Conservation (phyloP, 2,113 vertebrate species). For the Mandrillus leucophaeus region DNA sequence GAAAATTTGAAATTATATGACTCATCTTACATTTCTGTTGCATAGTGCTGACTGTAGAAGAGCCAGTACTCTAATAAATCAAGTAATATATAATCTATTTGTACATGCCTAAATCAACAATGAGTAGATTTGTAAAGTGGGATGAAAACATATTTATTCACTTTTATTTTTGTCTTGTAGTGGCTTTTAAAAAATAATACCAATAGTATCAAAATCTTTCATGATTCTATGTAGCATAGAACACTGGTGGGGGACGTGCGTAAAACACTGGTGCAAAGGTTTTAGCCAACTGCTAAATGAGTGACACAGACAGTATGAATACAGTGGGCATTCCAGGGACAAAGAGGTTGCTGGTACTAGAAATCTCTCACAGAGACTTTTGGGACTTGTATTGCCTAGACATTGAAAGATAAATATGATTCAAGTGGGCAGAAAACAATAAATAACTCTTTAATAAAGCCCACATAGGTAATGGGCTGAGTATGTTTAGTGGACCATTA, state of each 20-base stretch:
- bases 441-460: not conserved
- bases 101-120: not conserved
- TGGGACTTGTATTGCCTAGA: not conserved
- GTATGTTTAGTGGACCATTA: not conserved
- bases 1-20: not conserved
- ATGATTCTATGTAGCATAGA: not conserved
- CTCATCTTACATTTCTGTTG: not conserved
- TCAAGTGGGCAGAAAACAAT: not conserved
- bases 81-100: not conserved
- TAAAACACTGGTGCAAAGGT: not conserved
- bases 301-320: not conserved
- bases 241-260: not conserved
- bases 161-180: not conserved
- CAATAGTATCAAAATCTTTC: not conserved
- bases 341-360: not conserved
- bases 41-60: not conserved
- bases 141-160: not conserved
- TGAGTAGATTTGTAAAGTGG: not conserved
- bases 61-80: not conserved
- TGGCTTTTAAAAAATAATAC: slow-evolving; percentile 1
- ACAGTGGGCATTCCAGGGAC: not conserved
- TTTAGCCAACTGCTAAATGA: not conserved
- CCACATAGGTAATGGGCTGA: not conserved
- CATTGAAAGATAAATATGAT: not conserved
- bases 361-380: not conserved